Base-by-base conservation (phyloP, 2,888 invertebrate genomes). In the Dolichomitus sp. region DNA sequence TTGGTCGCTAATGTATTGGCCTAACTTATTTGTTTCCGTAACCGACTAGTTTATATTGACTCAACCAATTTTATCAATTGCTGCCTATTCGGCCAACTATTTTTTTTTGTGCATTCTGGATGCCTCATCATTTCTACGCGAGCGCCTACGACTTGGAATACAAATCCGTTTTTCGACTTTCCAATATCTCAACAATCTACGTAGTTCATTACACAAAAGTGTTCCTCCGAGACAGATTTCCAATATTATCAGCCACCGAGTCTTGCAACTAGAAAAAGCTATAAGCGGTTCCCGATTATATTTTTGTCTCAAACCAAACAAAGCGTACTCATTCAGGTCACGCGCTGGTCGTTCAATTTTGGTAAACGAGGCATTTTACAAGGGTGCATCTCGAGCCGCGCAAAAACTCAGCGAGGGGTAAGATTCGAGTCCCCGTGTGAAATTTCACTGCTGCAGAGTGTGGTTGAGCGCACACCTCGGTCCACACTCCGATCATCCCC, bases 301-400 rank as follows among this genome's bases (percentile, higher is more conserved):
- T 33, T 30, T 65, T 59, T 48, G 33, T 14, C 66, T 19, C 3
- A 37, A 42, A 63, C 40, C 11, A 54, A 69, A 65, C 14, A 76
- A 69, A 61, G 14, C 42, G 61, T 50, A 40, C 27, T 65, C n/a
- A 80, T 77, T 80, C 80, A 5, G 27, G 63, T 83, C 83, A 80
- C 83, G 83, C 33, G 80, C 17, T 17, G 33, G 48, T 69, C 69
- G 80, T 83, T 83, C 77, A 77, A 80, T 80, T 83, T 83, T 12
- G 61, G 52, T 54, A 73, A 77, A 77, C 45, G 73, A 61, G 61
- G 30, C 50, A 80, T 73, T 57, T 69, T 37, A 33, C 73, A 54
- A 77, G 83, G 73, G 73, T 69, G 80, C 73, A 70, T 30, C 37
- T 17, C 30, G 40, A 73, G 68, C 50, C 17, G 42, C 54, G 27